Evolutionary conservation across 2,888 invertebrate species (phyloP).

Genomic region (Pycnomerus fuliginosus): DNA sequence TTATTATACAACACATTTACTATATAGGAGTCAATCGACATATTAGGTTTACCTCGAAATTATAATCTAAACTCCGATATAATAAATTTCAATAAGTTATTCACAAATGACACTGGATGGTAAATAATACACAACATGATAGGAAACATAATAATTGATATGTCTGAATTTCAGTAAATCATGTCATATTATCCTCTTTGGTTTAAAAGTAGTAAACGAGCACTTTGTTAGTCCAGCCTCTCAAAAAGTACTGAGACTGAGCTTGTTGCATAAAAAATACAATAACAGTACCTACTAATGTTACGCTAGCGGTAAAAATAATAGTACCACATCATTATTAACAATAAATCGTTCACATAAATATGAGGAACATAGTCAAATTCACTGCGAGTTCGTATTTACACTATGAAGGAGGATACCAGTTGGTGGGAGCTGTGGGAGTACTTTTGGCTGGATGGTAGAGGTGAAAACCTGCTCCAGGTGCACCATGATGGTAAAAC

Average conservation of each 20-base stretch:
- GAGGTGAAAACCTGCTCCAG: conserved; percentile 72
- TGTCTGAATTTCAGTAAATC: conserved; percentile 18
- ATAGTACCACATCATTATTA: conserved; percentile 36
- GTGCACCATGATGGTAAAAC: conserved; percentile 72
- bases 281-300: conserved; percentile 32
- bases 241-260: too few relatives aligned
- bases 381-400: conserved; percentile 26
- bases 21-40: conserved; percentile 19
- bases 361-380: conserved; percentile 30
- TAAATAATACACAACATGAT: conserved; percentile 41
- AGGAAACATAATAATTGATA: conserved; percentile 1
- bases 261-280: conserved; percentile 36
- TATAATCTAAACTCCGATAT: conserved; percentile 16
- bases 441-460: conserved; percentile 75
- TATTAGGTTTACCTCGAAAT: neutral
- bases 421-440: conserved; percentile 50
- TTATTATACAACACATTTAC: conserved; percentile 27
- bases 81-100: conserved; percentile 24
- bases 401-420: conserved; percentile 54
- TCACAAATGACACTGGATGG: conserved; percentile 11
- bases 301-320: conserved; percentile 39
- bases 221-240: conserved; percentile 36
- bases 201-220: conserved; percentile 46
- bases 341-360: conserved; percentile 37
- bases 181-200: conserved; percentile 46